phyloP scores from a whole-genome alignment of 1,140 invertebrate species.

The Aphaenogaster floridana region DNA sequence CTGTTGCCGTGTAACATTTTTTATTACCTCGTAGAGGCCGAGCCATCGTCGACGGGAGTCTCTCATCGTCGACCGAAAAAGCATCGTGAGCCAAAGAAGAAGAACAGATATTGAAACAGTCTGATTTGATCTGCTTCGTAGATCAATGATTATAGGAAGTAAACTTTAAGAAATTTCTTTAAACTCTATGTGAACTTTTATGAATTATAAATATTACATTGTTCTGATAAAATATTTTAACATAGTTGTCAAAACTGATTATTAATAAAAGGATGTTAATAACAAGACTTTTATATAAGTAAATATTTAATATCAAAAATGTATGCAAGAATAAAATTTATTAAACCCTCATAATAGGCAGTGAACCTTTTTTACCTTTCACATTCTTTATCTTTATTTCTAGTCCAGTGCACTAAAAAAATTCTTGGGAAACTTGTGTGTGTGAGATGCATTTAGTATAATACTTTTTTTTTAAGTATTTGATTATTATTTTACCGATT shows the following conservation, averaged over 20 bases:
- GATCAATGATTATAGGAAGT: background rate
- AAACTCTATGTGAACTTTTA: conserved; percentile 23
- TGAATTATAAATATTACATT: conserved; percentile 7
- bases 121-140: background rate
- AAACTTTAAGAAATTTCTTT: background rate
- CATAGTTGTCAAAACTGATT: background rate
- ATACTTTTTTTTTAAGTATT: no score
- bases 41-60: conserved; percentile 39
- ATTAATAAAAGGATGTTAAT: background rate
- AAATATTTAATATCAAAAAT: background rate
- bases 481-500: no score
- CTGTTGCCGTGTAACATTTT: conserved; percentile 65
- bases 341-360: background rate
- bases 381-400: background rate
- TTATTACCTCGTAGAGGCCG: conserved; percentile 58
- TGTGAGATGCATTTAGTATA: no score
- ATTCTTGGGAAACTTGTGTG: no score
- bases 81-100: background rate
- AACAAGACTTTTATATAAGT: background rate
- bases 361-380: background rate
- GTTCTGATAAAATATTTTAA: background rate
- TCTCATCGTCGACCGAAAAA: conserved; percentile 18
- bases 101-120: background rate
- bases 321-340: background rate
- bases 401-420: no score